Evolutionary conservation across 2,113 vertebrate species (phyloP), one percentile per base, ranked within the genome.

Genomic region (Hylia prasina): DNA sequence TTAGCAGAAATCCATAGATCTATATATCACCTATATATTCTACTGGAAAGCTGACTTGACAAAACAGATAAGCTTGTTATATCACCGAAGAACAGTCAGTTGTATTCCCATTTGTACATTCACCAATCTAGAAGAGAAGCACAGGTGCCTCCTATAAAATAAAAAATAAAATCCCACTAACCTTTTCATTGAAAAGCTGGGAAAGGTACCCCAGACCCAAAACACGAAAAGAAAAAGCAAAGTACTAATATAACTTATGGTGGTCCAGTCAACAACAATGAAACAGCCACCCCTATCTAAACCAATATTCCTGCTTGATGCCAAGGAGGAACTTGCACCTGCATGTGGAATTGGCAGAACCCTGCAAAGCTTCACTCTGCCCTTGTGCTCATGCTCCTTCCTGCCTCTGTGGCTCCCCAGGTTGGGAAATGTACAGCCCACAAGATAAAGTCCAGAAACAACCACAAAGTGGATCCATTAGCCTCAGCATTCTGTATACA

Each of bases 361-460:
- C 19, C 63, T 60, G 39, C 45, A 50, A 77, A 39, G 33, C 33
- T 15, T 37, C 63, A 48, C 37, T 77, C 58, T 56, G 42, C 50
- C n/a, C 39, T 61, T 47, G 17, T 17, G 31, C 17, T 77, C 37
- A 20, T 31, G 16, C 50, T 73, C 30, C n/a, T 35, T 73, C 30
- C n/a, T 35, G 44, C 47, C 27, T 87, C 72, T 63, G 64, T 51
- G 39, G 13, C 21, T 79, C 22, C 19, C 27, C 19, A 48, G 7
- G 31, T 5, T 1, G 3, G 50, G 58, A 87, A 56, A 60, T 5
- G 4, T 2, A 42, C 0, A 3, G 13, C 40, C 37, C 37, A 30
- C 5, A 7, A 78, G 42, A 40, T 10, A 69, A 64, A 56, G 42
- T 45, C 35, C 57, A 44, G 14, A 61, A 65, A 47, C 50, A 50